phyloP scores from a whole-genome alignment of 53 echinoderm and acorn worm genomes.

The Luidia sarsii region DNA sequence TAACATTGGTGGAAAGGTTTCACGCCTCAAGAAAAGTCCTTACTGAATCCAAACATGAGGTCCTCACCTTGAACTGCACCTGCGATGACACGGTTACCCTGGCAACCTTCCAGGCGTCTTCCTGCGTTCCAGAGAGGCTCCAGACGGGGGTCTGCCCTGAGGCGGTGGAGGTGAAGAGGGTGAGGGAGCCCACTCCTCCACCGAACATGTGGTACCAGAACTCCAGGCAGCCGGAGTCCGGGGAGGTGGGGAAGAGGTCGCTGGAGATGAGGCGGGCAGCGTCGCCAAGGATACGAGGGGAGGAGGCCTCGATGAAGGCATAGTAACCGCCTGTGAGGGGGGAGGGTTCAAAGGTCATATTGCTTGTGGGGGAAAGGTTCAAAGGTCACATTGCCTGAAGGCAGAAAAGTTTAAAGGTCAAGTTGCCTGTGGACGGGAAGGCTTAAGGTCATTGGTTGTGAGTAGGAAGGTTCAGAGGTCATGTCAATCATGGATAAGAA shows the following conservation, averaged over 20 bases:
- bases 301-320: slow-evolving; percentile 58
- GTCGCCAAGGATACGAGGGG: slow-evolving; percentile 31
- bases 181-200: slow-evolving; percentile 65
- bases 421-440: too few relatives aligned
- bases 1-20: too few relatives aligned
- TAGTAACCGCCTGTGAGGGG: slow-evolving; percentile 48
- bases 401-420: too few relatives aligned
- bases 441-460: too few relatives aligned
- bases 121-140: slow-evolving; percentile 22
- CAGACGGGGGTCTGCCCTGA: slow-evolving; percentile 38
- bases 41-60: too few relatives aligned
- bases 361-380: too few relatives aligned
- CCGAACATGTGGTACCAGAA: slow-evolving; percentile 98
- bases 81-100: slow-evolving; percentile 27
- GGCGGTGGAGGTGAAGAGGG: slow-evolving; percentile 28
- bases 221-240: slow-evolving; percentile 62
- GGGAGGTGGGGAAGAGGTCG: slow-evolving; percentile 35
- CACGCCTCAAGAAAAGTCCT: too few relatives aligned
- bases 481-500: too few relatives aligned
- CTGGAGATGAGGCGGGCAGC: slow-evolving; percentile 53
- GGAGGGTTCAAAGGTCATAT: too few relatives aligned
- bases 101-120: slow-evolving; percentile 50
- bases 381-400: too few relatives aligned
- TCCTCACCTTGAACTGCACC: slow-evolving; percentile 15
- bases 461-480: too few relatives aligned